Base-by-base conservation (phyloP, 2,888 invertebrate genomes). In the Perithous albicinctus region DNA sequence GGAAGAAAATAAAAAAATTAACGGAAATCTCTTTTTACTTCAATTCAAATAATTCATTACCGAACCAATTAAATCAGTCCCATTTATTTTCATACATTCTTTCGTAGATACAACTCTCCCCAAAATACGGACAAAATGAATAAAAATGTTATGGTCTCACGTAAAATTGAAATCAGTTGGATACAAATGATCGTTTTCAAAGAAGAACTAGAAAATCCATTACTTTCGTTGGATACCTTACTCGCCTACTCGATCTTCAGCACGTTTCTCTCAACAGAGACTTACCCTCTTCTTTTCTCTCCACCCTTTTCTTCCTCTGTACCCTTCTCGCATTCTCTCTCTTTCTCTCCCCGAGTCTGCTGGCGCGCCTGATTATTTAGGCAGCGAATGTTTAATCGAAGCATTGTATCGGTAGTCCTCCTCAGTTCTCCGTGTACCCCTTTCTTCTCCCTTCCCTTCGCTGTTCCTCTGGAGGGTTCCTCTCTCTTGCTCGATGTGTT, bases 341-440 rank as follows among this genome's bases (percentile, higher is more conserved):
- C 69, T n/a, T 75, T 70, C 70, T 41, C 78, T 70, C 84, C 74
- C 61, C 85, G 76, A 74, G 59, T 76, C 84, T 86, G 84, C 83
- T 87, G 84, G 86, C 88, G 86, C 88, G 89, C 87, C 90, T 91
- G 91, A 91, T 92, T 92, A 92, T 92, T 92, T 92, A 92, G 92
- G 92, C 91, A 92, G 90, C 89, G 90, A 91, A 92, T 92, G 90
- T 91, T 92, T 92, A 92, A 92, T 92, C 92, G 90, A 91, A 91
- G 91, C 90, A 92, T 92, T 91, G 92, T 92, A 91, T 91, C 92
- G 89, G 87, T 85, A 85, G 79, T 78, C 82, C 83, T 85, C 82
- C 82, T 76, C 56, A 78, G 75, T 80, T 85, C 77, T 85, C 77
- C 86, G 85, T 85, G 86, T 85, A 85, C 75, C 64, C 77, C 76